Base-by-base conservation (phyloP, 1,140 invertebrate species). In the Cotesia typhae region DNA sequence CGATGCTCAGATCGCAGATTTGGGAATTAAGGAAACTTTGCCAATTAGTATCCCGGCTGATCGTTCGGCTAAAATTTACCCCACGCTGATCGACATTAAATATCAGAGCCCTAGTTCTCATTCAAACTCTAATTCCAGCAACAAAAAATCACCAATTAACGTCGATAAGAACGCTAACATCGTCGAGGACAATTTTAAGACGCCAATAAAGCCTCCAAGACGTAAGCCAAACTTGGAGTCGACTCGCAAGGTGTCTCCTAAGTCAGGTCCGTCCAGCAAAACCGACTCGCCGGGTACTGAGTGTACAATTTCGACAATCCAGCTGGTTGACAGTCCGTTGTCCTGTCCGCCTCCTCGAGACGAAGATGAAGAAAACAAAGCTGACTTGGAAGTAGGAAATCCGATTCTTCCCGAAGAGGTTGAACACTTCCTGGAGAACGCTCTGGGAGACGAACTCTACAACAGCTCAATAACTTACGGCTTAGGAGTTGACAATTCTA, bases 381-480 rank as follows among this genome's bases (percentile, higher is more conserved):
- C 12, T 4, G 47, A 72, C n/a, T 47, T 37, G 1, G 68, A 47
- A 37, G 67, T 17, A 36, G 41, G 4, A 17, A 72, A 10, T 2
- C 10, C 1, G 1, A 74, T 64, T n/a, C 53, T 76, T 10, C 74
- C 77, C 0, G 79, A 70, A 63, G 79, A 81, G 61, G 76, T 80
- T 28, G 71, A 80, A n/a, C 70, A 77, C 36, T 83, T 83, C 76
- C 74, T 83, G 12, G 69, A 78, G 28, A 59, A 80, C 4, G 83
- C 81, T 4, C 70, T 83, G 9, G 81, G 79, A 3, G 76, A 81
- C 9, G 81, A 84, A 71, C 64, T 80, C 1, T 74, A 74, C n/a
- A 77, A 61, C 38, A 73, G 73, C 2, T 75, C 67, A 0, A 61
- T 78, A 1, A 79, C 77, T 10, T 78, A 74, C 51, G 69, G 55